phyloP scores from a whole-genome alignment of 2,888 invertebrate genomes.

The Lamproptera curius region DNA sequence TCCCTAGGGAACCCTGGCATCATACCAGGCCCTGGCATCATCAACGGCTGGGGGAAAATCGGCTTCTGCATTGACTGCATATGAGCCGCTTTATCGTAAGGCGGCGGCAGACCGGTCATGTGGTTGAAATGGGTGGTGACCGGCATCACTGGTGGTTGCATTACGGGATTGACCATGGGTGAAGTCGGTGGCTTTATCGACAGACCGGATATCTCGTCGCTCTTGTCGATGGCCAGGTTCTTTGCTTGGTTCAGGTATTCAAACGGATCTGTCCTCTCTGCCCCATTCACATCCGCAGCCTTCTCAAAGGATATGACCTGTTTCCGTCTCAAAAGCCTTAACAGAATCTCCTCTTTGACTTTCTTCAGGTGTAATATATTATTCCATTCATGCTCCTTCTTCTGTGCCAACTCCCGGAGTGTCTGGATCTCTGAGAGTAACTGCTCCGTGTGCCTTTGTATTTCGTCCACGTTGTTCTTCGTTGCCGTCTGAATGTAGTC shows the following conservation, averaged over 20 bases:
- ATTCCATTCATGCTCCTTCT: constrained; percentile 93
- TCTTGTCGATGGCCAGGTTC: constrained; percentile 67
- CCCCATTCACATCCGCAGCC: constrained; percentile 57
- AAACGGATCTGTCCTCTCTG: constrained; percentile 58
- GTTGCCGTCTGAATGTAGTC: constrained; percentile 82
- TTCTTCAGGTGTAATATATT: constrained; percentile 89
- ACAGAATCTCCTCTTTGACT: constrained; percentile 88
- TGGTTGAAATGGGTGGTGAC: constrained; percentile 61
- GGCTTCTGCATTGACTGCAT: constrained; percentile 66
- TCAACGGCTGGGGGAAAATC: constrained; percentile 58
- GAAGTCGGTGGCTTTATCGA: constrained; percentile 60
- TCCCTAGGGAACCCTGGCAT: constrained; percentile 64
- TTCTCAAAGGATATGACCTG: constrained; percentile 78
- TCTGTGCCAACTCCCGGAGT: constrained; percentile 84
- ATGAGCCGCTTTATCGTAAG: constrained; percentile 66
- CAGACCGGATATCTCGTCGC: constrained; percentile 68
- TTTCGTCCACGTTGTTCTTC: constrained; percentile 78
- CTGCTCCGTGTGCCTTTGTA: constrained; percentile 81
- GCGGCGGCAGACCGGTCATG: constrained; percentile 63
- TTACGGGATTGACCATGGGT: constrained; percentile 48
- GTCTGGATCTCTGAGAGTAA: constrained; percentile 83
- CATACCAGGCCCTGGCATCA: constrained; percentile 52
- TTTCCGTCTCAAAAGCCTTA: constrained; percentile 83
- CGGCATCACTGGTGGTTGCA: constrained; percentile 57
- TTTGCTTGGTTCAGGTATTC: constrained; percentile 66